These are phyloP conservation scores for Psittacula cyanocephala DNA, from an alignment of 2,113 vertebrate species.

Conservation along the genomic window DNA sequence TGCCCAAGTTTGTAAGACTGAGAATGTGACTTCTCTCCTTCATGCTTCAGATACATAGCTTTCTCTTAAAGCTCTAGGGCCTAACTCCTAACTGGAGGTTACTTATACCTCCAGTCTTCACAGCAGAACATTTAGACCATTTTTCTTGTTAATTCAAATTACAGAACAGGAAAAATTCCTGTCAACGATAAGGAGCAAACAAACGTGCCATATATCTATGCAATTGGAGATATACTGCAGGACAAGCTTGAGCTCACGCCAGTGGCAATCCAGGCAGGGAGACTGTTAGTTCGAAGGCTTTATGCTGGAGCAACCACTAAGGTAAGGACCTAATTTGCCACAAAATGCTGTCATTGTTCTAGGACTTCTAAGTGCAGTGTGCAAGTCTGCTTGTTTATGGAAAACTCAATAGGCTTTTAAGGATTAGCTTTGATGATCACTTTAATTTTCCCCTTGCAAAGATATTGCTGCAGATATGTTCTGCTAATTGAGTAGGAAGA, in stretches of 20 bases:
- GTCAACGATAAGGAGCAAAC: slow-evolving; percentile 84
- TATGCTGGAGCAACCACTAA: slow-evolving; percentile 70
- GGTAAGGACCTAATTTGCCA: slow-evolving; percentile 61
- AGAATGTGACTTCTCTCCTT: neutral
- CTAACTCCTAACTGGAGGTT: neutral
- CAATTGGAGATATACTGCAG: slow-evolving; percentile 81
- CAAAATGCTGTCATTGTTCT: neutral
- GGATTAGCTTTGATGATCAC: neutral
- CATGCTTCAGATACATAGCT: neutral
- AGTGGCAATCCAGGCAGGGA: slow-evolving; percentile 84
- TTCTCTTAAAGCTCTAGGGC: neutral
- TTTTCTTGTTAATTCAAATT: neutral
- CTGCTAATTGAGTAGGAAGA: neutral
- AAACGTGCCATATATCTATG: slow-evolving; percentile 80
- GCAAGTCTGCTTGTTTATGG: neutral
- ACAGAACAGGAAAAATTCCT: slow-evolving; percentile 82
- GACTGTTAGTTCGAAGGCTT: slow-evolving; percentile 76
- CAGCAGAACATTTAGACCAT: neutral
- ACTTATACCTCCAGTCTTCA: neutral
- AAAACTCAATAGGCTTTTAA: neutral
- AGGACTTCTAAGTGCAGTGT: neutral
- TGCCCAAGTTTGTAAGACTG: neutral
- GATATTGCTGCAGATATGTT: neutral
- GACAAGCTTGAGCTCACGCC: slow-evolving; percentile 80
- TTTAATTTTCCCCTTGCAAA: neutral